Evolutionary conservation across 2,888 invertebrate species (phyloP), one percentile per base, ranked within the genome.

Genomic region (Watsonalla binaria): DNA sequence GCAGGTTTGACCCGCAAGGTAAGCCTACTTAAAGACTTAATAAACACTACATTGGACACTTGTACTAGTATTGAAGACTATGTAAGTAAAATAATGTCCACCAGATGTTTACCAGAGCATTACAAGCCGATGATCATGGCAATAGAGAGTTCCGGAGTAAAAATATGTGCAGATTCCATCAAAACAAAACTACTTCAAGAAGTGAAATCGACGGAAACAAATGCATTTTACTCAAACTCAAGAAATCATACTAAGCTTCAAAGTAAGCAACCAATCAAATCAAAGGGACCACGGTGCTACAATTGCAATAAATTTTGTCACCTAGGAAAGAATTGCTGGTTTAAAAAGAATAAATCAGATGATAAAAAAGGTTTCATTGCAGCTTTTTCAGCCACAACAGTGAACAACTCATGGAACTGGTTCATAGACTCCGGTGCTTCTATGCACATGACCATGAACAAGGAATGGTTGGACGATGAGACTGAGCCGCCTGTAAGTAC

Each of bases 21-120:
- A 0, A 57, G 55, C 5, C 15, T 63, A 6, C 9, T 59, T 6
- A 54, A 45, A 13, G 58, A 61, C 33, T 39, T 57, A 6, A 57
- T 61, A 9, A 62, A 51, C 11, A 64, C 57, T 5, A 45, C 53
- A 34, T 15, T 59, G 11, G 59, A 65, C 47, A 45, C 46, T 8
- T 47, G 52, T n/a, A 46, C 5, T 5, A 54, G 48, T 15, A 35
- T 63, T 0, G 58, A 63, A 42, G 55, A 56, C 6, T 63, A 63
- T 53, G 52, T 59, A 0, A 61, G 48, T 37, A 9, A 6, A 9
- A 42, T 42, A 6, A 42, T 42, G 42, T 6, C 9, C 5, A 42
- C 42, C 42, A 42, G 42, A n/a, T n/a, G 42, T 6, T 11, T 42
- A 11, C 42, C 42, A 8, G 42, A 42, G 9, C 2, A 11, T 2